Evolutionary conservation across 1,140 invertebrate species (phyloP), one percentile per base, ranked within the genome.

Genomic region (Psilanteris sp.): DNA sequence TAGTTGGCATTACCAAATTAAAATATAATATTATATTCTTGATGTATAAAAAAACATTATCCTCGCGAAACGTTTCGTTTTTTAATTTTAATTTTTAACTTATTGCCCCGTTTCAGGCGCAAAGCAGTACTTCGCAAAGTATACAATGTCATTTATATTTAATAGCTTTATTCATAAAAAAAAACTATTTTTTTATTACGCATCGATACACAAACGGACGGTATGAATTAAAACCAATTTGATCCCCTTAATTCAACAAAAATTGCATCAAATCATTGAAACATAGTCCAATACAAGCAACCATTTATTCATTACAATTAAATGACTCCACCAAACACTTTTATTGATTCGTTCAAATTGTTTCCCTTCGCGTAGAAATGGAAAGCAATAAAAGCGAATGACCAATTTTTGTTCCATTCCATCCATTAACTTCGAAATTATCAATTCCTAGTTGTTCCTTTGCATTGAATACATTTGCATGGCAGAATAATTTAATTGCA

Each of bases 401-500:
- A 11, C 22, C 41, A 29, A 15, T 14, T 29, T 29, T 41, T 41
- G n/a, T 24, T 7, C 37, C 16, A 13, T 24, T 36, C 13, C 14
- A 8, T 34, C 32, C 31, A 36, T 52, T 36, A 52, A 16, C 6
- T 20, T 24, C 6, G 10, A 55, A 55, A 41, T 55, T 29, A 55
- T 55, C 24, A 55, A 27, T 10, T 3, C 15, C 6, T 8, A 1
- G 1, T 26, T 2, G 0, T 13, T 2, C 7, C 20, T 20, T 22
- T 24, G n/a, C 1, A 9, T 5, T 14, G 14, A 6, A 11, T 13
- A 22, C 37, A 44, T 44, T 57, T 34, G 39, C 52, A 39, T 8
- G 20, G 5, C 29, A 10, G 27, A 26, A 59, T 59, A 34, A 44
- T 46, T 46, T 59, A 46, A 44, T 59, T 46, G 55, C 20, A 32